Base-by-base conservation (phyloP, 2,888 invertebrate species). In the Aproaerema taeniolella region DNA sequence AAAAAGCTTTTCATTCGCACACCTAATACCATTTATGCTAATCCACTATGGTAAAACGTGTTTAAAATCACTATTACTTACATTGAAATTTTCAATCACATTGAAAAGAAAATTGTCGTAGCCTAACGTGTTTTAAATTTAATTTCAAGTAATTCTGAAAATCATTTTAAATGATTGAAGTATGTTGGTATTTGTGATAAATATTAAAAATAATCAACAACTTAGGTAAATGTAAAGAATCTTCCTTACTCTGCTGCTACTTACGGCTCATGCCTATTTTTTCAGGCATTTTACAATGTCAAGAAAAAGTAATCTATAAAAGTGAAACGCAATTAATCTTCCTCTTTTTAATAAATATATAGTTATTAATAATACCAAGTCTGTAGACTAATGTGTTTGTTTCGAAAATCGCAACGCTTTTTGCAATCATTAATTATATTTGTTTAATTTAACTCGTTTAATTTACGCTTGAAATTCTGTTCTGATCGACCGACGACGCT, bases 11-110 rank as follows among this genome's bases (percentile, higher is more conserved):
- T 70, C 72, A 61, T 71, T 67, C 33, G 16, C 13, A 24, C 66
- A 64, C 67, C 67, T 72, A 70, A 61, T 58, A 62, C 65, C 61
- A 63, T 62, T 54, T 42, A 26, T 35, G 56, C 62, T 66, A 74
- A 80, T 76, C 74, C 74, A 74, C 75, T 81, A 77, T 73, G 64
- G n/a, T n/a, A n/a, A n/a, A n/a, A n/a, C n/a, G n/a, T n/a, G n/a
- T n/a, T n/a, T n/a, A n/a, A n/a, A n/a, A n/a, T n/a, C n/a, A n/a
- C n/a, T n/a, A n/a, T n/a, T n/a, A n/a, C n/a, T n/a, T n/a, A n/a
- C n/a, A n/a, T n/a, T n/a, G n/a, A n/a, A n/a, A n/a, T n/a, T n/a
- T n/a, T n/a, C n/a, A n/a, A n/a, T n/a, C n/a, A n/a, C n/a, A n/a
- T n/a, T n/a, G n/a, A n/a, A n/a, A n/a, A n/a, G n/a, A n/a, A n/a